These are phyloP conservation scores for Campoletis raptor DNA, from an alignment of 2,888 invertebrate species.

Conservation along the genomic window DNA sequence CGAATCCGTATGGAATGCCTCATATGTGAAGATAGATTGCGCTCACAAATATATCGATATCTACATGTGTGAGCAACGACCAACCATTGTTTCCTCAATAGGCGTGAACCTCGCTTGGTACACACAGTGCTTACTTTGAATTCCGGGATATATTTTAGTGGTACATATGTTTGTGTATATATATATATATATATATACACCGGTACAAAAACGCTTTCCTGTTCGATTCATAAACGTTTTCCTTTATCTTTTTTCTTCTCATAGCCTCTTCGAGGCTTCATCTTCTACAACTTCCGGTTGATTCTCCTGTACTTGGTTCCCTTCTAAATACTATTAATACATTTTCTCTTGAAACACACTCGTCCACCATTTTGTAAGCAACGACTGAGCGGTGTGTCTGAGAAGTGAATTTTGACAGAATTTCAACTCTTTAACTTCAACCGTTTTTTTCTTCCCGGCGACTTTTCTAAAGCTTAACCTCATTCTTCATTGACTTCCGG, in stretches of 20 bases:
- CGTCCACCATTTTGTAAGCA: background rate
- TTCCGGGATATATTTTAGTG: constrained; percentile 54
- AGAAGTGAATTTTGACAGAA: background rate
- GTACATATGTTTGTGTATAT: background rate
- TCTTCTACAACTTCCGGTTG: constrained; percentile 58
- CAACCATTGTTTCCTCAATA: constrained; percentile 65
- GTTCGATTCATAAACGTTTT: constrained; percentile 57
- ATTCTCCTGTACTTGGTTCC: constrained; percentile 25
- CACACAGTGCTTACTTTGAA: constrained; percentile 33
- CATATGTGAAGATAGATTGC: background rate
- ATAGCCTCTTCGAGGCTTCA: constrained; percentile 38
- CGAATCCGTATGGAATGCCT: no score
- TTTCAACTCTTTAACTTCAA: background rate
- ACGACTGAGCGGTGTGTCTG: background rate
- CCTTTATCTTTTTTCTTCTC: background rate
- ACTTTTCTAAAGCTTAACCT: constrained; percentile 5
- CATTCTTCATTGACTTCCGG: constrained; percentile 29
- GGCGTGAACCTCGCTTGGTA: constrained; percentile 55
- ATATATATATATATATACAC: constrained; percentile 11
- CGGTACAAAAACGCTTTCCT: constrained; percentile 49
- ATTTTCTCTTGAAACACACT: background rate
- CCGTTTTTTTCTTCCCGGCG: background rate
- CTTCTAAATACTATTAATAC: constrained; percentile 6
- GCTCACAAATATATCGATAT: background rate
- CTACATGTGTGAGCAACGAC: background rate